Evolutionary conservation across 2,888 invertebrate species (phyloP), one percentile per base, ranked within the genome.

Genomic region (Rhagonycha fulva): DNA sequence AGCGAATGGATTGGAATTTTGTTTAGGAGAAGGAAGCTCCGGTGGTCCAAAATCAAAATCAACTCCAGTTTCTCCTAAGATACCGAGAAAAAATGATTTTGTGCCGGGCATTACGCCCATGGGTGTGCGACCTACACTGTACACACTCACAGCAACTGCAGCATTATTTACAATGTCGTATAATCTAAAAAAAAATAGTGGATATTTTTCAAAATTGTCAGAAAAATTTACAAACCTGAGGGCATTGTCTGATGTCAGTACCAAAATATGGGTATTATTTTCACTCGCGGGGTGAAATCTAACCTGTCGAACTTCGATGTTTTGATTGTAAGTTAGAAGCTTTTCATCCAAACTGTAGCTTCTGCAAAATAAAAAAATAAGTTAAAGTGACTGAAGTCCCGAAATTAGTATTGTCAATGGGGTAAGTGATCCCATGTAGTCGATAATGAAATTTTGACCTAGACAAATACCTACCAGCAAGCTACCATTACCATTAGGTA

Each of bases 251-350:
- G 96, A 95, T 3, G 96, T 93, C 24, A 98, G 90, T 0, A 96
- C 91, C 14, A 95, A 87, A 1, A 97, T 86, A 86, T 96, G 96
- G 0, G 93, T 93, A 82, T 95, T 93, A 0, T 91, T 90, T 11
- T 90, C 87, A 32, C 96, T 96, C 62, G 92, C 94, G 0, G 97
- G 97, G 88, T 98, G 97, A 95, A 97, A 98, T 80, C 92, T 91
- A 7, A 93, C 92, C 82, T 94, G 93, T 14, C 93, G 90, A 14
- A 95, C 91, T 84, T 93, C 92, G n/a, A 92, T 89, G 61, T 92
- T 91, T n/a, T 90, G 89, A 83, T 91, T 91, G 79, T 92, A 92
- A 81, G 92, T 90, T 83, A 95, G 92, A 80, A 94, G 91, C 75
- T 92, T 89, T 82, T 94, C 94, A 83, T 94, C 95, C 74, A 97